Percentiles rank a stretch among this genome's conserved stretches.
Evolutionary conservation across 2,888 invertebrate species (phyloP).

Genomic region (Tholera decimalis): DNA sequence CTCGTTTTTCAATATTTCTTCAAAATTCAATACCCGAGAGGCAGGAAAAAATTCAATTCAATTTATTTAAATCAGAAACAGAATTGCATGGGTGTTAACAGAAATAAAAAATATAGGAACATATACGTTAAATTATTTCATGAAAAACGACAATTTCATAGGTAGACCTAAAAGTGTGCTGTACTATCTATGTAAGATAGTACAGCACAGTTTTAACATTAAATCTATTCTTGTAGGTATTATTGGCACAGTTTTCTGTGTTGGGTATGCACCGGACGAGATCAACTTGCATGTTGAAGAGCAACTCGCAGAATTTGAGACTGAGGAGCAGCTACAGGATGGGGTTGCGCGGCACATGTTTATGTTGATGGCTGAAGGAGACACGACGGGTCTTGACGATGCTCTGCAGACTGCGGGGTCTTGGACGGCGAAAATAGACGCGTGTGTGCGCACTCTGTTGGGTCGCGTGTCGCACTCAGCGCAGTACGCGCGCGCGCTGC

Average conservation of each 20-base stretch:
- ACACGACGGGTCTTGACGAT: constrained; percentile 48
- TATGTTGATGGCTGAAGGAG: constrained; percentile 65
- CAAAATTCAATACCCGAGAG: no score
- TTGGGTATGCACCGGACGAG: constrained; percentile 76
- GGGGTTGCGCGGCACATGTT: constrained; percentile 76
- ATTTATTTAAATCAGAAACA: no score
- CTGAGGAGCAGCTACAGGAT: constrained; percentile 72
- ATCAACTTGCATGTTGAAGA: constrained; percentile 65
- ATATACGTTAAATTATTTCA: no score
- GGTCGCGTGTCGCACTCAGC: constrained; percentile 75
- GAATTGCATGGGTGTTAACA: no score
- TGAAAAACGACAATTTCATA: no score
- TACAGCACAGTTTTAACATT: not conserved
- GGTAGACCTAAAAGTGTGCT: no score
- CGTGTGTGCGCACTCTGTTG: constrained; percentile 69
- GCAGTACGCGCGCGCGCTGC: constrained; percentile 74
- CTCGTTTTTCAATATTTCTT: no score
- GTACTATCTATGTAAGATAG: no score
- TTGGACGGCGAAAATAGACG: constrained; percentile 69
- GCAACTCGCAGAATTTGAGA: constrained; percentile 64
- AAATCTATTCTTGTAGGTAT: constrained; percentile 63
- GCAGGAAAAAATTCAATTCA: no score
- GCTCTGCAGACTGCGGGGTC: constrained; percentile 44
- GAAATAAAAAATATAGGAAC: no score
- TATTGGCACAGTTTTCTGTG: constrained; percentile 77